Evolutionary conservation across 2,888 invertebrate genomes (phyloP), one percentile per base, ranked within the genome.

Genomic region (Encarsia formosa): DNA sequence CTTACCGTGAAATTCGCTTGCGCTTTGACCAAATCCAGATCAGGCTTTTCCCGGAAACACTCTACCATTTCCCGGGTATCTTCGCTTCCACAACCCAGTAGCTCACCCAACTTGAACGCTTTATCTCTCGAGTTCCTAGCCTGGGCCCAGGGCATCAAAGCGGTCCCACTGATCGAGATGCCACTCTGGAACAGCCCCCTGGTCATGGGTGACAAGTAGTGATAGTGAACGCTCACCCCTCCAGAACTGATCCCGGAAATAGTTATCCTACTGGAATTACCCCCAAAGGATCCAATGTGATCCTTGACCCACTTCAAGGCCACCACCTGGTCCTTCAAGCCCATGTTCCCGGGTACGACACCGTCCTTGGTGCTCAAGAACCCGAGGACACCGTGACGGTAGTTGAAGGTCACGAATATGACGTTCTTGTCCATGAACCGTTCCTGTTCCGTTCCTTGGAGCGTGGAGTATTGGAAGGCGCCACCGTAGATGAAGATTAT

Each of bases 381-480:
- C 4, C 42, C 42, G 11, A 42, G 18, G 2, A 19, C 8, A 13
- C 42, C 31, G 6, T 20, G 26, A 8, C 42, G 42, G 4, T 42
- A 20, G n/a, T 42, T 29, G 4, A n/a, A 5, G 1, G 31, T 8
- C 4, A 31, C 42, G 13, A 42, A 42, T 8, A 42, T 42, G 19
- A 31, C 31, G 15, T 42, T n/a, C 2, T 31, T 19, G 6, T 42
- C 42, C 4, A n/a, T n/a, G n/a, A n/a, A 59, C 53, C 78, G 75
- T 2, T 76, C 67, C 1, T 83, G 78, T 1, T 79, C 80, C 63
- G 80, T 35, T 4, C 73, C 70, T 29, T 29, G 69, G 20, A 37
- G 58, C 3, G 46, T 50, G 16, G 59, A 60, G 31, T 39, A 60
- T 81, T 86, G 85, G n/a, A 37, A 38, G 1, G 37, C 38, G 1